Percentiles rank a stretch among this genome's conserved stretches.
These are phyloP conservation scores for Pangasius sanitwongsei DNA, from an alignment of 2,797 vertebrate species.

Conservation along the genomic window DNA sequence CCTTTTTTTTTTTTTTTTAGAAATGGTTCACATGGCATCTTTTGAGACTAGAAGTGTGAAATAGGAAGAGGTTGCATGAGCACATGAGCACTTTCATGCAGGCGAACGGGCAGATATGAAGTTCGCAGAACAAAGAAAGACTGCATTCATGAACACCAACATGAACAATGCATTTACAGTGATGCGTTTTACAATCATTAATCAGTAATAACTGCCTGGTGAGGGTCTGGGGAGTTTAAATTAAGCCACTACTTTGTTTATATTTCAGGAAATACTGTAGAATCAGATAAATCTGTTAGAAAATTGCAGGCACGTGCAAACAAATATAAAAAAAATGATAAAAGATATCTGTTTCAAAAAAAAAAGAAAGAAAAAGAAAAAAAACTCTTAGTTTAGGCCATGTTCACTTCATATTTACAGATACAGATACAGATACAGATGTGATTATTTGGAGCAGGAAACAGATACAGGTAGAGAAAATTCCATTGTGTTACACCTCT, in stretches of 20 bases:
- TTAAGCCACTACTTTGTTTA: not conserved
- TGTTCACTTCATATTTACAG: not conserved
- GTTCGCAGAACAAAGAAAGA: not conserved
- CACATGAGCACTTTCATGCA: not conserved
- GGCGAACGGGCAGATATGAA: not conserved
- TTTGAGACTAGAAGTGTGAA: not conserved
- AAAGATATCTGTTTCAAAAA: not conserved
- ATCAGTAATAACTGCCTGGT: not conserved
- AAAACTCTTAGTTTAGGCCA: not conserved
- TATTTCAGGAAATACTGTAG: not conserved
- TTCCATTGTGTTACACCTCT: not conserved
- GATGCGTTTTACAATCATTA: not conserved
- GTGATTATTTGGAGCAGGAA: not conserved
- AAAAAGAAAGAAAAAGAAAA: not conserved
- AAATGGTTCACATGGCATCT: not conserved
- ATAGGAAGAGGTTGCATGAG: not conserved
- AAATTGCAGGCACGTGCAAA: not conserved
- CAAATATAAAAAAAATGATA: not conserved
- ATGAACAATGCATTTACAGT: not conserved
- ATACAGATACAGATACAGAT: not conserved
- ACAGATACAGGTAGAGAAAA: slow-evolving; percentile 1
- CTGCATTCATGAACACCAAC: not conserved
- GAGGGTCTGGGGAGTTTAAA: not conserved
- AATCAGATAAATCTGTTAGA: not conserved
- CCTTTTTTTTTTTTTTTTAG: not conserved